Evolutionary conservation across 2,113 vertebrate genomes (phyloP).

Genomic region (Pionites leucogaster): DNA sequence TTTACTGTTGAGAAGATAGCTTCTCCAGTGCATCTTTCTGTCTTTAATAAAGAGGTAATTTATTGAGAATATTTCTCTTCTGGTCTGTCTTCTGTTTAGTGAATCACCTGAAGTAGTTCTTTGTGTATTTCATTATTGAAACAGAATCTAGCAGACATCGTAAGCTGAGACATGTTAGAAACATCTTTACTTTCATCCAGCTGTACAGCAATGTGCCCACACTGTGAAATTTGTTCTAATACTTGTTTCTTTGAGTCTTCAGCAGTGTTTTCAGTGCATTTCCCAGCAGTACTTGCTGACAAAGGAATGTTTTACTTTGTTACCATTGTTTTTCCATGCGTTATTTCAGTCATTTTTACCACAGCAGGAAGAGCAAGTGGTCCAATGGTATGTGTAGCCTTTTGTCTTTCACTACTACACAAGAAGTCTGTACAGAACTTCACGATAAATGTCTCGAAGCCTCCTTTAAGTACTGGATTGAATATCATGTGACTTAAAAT

Average conservation of each 20-base stretch:
- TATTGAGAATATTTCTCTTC: not conserved
- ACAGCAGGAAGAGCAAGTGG: not conserved
- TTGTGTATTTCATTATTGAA: not conserved
- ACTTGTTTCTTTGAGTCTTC: not conserved
- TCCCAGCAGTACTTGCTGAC: not conserved
- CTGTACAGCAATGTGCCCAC: not conserved
- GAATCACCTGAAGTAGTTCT: not conserved
- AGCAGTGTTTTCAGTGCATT: not conserved
- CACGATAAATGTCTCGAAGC: not conserved
- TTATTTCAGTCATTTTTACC: not conserved
- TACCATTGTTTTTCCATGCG: not conserved
- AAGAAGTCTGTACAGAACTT: not conserved
- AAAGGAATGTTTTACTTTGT: not conserved
- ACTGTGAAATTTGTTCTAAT: not conserved
- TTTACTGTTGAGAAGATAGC: not conserved
- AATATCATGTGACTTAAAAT: not conserved
- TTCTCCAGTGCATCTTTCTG: not conserved
- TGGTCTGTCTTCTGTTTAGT: not conserved
- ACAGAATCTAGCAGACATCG: not conserved
- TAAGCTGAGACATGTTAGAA: not conserved
- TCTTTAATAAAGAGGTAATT: not conserved
- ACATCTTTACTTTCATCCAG: not conserved
- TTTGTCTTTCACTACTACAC: not conserved
- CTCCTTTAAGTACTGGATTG: not conserved
- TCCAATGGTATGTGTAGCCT: not conserved